Base-by-base conservation (phyloP, 2,888 invertebrate genomes). In the Hoplodrina ambigua region DNA sequence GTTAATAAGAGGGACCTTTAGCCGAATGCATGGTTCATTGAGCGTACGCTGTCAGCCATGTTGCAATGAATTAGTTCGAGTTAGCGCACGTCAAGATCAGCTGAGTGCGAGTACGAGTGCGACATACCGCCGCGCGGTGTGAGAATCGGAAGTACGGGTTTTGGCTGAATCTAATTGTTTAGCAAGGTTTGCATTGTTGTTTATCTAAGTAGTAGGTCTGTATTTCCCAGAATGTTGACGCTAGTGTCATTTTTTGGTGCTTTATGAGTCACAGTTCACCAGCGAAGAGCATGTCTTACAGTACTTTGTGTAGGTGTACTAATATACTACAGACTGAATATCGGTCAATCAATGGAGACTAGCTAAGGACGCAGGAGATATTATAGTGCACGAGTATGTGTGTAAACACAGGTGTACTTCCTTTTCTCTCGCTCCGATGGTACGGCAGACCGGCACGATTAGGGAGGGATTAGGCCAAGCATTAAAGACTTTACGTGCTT, bases 1-100 rank as follows among this genome's bases (percentile, higher is more conserved):
- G 94, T 89, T 94, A 94, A 94, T 89, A 76, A 83, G 87, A 86
- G 82, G 85, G 91, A 84, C 93, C 92, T 90, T 87, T 89, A 44
- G 80, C 72, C 69, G 73, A 69, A 75, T 74, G 71, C 84, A 85
- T 82, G 88, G 81, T 88, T 88, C 89, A 90, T 86, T 88, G 89
- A 84, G 78, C 85, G 69, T 20, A n/a, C 54, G 30, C 46, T 41
- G 6, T 44, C 49, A 13, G 50, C 73, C 52, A 72, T 88, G 86
- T 84, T 85, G 88, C 83, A 86, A 87, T 72, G 75, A 87, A 85
- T 92, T 91, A 89, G 89, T 83, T 72, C 69, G 70, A 80, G 84
- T 91, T 89, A 90, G 88, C 87, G 82, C 72, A 80, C 85, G 83
- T 85, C 89, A 89, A 88, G 86, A 83, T 77, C 88, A 82, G 75